Evolutionary conservation across 2,113 vertebrate species (phyloP), one percentile per base, ranked within the genome.

Genomic region (Chaenocephalus aceratus): DNA sequence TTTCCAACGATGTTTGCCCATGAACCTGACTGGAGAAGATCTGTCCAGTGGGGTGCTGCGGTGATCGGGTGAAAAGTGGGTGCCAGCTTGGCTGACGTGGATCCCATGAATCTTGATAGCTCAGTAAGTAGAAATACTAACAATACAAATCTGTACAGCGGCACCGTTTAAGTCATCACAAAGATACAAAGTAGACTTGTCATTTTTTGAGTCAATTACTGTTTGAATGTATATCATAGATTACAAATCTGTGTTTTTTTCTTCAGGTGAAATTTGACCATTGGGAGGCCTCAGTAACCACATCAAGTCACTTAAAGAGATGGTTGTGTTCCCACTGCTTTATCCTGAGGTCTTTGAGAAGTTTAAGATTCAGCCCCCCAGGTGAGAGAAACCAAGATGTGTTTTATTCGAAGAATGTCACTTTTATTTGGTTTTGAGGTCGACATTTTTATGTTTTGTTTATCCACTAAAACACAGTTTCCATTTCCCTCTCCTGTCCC

Each of bases 331-430:
- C 91, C 98, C 98, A 66, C 95, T 99, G 88, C 93, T 99, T 56
- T 99, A 99, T 84, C 97, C 98, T 21, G 98, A 99, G 93, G 94
- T 99, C 87, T 99, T 99, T 95, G 97, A 99, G 92, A 98, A 95
- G 92, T 99, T 99, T 92, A 99, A 97, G 95, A 99, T 99, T 88
- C 98, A 99, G 76, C 98, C 98, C 84, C 98, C 98, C 79, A 97
- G 98, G 98, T 99, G 93, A 85, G 84, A 65, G 54, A 4, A 78
- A 0, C 14, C 0, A 23, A 30, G 6, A 64, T 21, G n/a, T 49
- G 4, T 41, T 41, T 58, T 64, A 15, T 59, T 45, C 48, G 12
- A 23, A 48, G 15, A 18, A 18, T 14, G 14, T 41, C 2, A 10
- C 14, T 59, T 6, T 15, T 18, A 34, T 54, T 67, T 61, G 8